These are phyloP conservation scores for Drosophila peninsularis DNA, from an alignment of 2,888 invertebrate species.

Conservation along the genomic window DNA sequence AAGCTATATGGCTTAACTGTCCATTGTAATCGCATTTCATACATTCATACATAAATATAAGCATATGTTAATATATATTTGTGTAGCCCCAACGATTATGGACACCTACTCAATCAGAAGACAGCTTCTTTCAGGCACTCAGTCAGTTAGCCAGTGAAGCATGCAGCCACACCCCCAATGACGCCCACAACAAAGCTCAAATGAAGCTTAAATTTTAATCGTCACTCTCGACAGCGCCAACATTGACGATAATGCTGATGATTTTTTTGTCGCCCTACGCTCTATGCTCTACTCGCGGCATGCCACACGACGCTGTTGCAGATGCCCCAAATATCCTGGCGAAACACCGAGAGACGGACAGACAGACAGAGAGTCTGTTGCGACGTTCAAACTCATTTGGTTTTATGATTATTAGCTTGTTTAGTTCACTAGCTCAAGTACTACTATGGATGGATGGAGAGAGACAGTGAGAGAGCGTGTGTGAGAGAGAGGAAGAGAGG, in stretches of 20 bases:
- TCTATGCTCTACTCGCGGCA: slow-evolving; percentile 9
- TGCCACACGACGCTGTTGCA: slow-evolving; percentile 24
- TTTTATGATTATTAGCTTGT: slow-evolving; percentile 84
- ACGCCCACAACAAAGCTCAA: slow-evolving; percentile 51
- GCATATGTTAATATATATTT: slow-evolving; percentile 8
- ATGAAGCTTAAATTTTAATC: slow-evolving; percentile 80
- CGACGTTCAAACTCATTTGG: slow-evolving; percentile 82
- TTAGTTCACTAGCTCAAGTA: slow-evolving; percentile 72
- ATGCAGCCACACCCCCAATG: slow-evolving; percentile 36
- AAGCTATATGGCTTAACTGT: slow-evolving; percentile 10
- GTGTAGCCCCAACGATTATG: slow-evolving; percentile 42
- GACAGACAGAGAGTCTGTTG: slow-evolving; percentile 46
- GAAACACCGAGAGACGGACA: slow-evolving; percentile 24
- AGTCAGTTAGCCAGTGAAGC: slow-evolving; percentile 36
- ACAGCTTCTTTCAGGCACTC: slow-evolving; percentile 7
- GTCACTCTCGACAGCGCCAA: slow-evolving; percentile 61
- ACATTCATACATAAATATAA: not conserved
- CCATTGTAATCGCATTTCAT: slow-evolving; percentile 18
- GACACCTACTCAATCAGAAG: slow-evolving; percentile 71
- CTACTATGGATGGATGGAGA: not conserved
- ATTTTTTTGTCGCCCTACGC: slow-evolving; percentile 62
- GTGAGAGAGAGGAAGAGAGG: not conserved
- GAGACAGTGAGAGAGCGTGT: too few relatives aligned
- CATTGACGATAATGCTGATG: slow-evolving; percentile 76
- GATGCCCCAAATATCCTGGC: slow-evolving; percentile 27